A percentile compares a stretch with the other conserved stretches of the same genome.
phyloP scores from a whole-genome alignment of 1,140 invertebrate genomes.

The Tetramorium parvispinum region DNA sequence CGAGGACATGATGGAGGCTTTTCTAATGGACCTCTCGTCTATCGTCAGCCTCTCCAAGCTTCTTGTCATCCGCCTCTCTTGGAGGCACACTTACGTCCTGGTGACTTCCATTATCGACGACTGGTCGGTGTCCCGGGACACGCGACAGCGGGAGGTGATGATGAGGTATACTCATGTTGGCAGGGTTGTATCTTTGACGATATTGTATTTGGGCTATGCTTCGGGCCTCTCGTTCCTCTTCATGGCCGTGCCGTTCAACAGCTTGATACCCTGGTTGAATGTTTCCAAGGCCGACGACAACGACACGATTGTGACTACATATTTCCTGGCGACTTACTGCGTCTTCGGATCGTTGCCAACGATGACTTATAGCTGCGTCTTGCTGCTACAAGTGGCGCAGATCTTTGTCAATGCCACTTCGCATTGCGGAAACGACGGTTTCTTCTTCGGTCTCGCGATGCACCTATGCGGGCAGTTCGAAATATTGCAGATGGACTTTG shows the following conservation, averaged over 20 bases:
- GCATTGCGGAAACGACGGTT: slow-evolving; percentile 72
- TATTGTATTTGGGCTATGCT: slow-evolving; percentile 62
- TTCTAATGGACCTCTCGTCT: slow-evolving; percentile 69
- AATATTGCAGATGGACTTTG: slow-evolving; percentile 52
- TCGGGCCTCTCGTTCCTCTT: slow-evolving; percentile 60
- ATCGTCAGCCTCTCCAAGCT: slow-evolving; percentile 65
- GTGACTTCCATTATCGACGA: slow-evolving; percentile 56
- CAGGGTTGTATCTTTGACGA: slow-evolving; percentile 44
- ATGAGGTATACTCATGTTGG: slow-evolving; percentile 48
- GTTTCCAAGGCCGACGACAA: not conserved
- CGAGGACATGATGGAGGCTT: slow-evolving; percentile 70
- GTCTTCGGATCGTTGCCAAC: slow-evolving; percentile 47
- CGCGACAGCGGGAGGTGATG: slow-evolving; percentile 33
- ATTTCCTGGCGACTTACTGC: slow-evolving; percentile 65
- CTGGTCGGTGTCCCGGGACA: slow-evolving; percentile 43
- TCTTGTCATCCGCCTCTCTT: slow-evolving; percentile 40
- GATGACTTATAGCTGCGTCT: not conserved
- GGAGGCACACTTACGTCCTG: slow-evolving; percentile 32
- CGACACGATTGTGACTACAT: not conserved
- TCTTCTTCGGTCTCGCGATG: slow-evolving; percentile 71
- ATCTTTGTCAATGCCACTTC: slow-evolving; percentile 54
- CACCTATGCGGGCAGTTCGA: slow-evolving; percentile 69
- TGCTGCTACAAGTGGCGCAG: slow-evolving; percentile 43
- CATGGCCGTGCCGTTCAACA: slow-evolving; percentile 28
- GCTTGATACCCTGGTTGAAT: not conserved